These are phyloP conservation scores for Sus cebifrons DNA, from an alignment of 2,797 vertebrate genomes.

Conservation along the genomic window DNA sequence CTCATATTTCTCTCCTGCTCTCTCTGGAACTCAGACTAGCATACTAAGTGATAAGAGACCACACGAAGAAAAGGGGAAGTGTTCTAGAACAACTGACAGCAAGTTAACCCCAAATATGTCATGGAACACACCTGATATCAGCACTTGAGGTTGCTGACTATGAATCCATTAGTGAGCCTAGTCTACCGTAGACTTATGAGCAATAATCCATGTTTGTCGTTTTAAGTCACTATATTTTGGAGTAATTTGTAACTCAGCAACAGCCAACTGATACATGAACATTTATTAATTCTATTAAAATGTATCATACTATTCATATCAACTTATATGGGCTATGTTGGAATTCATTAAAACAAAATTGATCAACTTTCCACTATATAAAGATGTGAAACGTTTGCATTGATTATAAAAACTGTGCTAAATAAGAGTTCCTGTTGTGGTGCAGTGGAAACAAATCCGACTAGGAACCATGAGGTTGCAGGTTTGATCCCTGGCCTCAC, in stretches of 20 bases:
- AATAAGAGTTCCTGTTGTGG: background rate
- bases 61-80: background rate
- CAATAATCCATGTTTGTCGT: no score
- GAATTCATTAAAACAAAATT: background rate
- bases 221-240: no score
- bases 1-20: background rate
- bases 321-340: background rate
- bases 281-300: background rate
- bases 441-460: no score
- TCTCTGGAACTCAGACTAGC: background rate
- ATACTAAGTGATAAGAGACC: background rate
- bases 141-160: background rate
- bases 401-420: background rate
- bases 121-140: background rate
- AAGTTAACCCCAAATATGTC: background rate
- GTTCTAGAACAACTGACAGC: background rate
- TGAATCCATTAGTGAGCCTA: background rate
- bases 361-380: background rate
- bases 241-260: no score
- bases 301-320: background rate
- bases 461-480: no score
- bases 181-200: background rate
- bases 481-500: no score
- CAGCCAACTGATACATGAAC: no score
- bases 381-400: background rate